Conservation (phyloP, 2,113 vertebrate species). For the Takifugu flavidus region DNA sequence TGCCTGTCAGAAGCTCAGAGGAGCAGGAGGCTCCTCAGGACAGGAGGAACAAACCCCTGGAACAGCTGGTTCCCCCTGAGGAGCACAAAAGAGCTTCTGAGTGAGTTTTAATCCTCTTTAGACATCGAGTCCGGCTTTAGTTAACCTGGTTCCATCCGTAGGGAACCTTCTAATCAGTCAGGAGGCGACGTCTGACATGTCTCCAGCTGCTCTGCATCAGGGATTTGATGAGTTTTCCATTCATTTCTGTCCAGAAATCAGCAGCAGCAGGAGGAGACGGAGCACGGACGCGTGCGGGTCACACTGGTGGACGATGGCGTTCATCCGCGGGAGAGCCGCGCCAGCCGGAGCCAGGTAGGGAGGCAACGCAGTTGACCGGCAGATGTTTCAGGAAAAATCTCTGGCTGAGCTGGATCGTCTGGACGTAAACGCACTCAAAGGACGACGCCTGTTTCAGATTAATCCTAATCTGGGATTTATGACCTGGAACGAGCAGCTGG, state of each 20-base stretch:
- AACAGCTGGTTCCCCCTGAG: slow-evolving; percentile 13
- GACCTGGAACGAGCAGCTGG: too few species aligned
- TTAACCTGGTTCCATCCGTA: too few species aligned
- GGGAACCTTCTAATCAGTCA: too few species aligned
- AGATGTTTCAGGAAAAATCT: not conserved
- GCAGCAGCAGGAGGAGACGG: slow-evolving; percentile 23
- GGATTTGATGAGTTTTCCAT: not conserved
- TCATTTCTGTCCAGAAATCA: slow-evolving; percentile 16
- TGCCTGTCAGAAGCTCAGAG: slow-evolving; percentile 18
- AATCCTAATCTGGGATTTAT: too few species aligned
- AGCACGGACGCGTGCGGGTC: slow-evolving; percentile 10
- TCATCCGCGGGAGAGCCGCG: slow-evolving; percentile 8
- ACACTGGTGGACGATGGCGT: slow-evolving; percentile 10
- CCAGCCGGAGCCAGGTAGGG: slow-evolving; percentile 47
- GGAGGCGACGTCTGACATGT: too few species aligned
- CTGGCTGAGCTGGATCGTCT: not conserved
- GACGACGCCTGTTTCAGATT: not conserved
- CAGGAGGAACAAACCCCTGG: slow-evolving; percentile 18
- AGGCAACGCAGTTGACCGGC: not conserved
- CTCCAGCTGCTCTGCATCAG: not conserved
- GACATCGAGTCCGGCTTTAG: too few species aligned
- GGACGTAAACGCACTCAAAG: not conserved
- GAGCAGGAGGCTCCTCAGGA: slow-evolving; percentile 26
- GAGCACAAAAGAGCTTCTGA: not conserved
- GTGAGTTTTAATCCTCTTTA: slow-evolving; percentile 20